Evolutionary conservation across 2,113 vertebrate genomes (phyloP), one percentile per base, ranked within the genome.

Genomic region (Lophura nycthemera): DNA sequence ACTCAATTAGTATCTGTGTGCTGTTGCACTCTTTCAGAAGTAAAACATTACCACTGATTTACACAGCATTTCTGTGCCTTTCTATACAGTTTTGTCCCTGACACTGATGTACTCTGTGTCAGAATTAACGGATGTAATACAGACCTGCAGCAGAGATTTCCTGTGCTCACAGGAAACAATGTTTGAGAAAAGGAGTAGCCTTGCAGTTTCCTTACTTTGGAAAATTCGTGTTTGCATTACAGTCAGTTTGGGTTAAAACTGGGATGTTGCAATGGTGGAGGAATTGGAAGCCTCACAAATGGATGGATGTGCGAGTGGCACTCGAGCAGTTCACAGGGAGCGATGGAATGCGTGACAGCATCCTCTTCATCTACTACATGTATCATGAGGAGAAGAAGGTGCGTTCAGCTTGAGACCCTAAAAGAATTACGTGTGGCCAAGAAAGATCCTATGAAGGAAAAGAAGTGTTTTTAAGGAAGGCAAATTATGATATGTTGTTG

Each of bases 191-290:
- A 67, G 71, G 71, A 18, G 10, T 19, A 36, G 9, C 43, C 1
- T 0, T 11, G 29, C n/a, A 5, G 25, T 64, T 70, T 22, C 40
- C 38, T 60, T 21, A 63, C 17, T 45, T n/a, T 60, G 86, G 67
- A 88, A 64, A 78, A 54, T 9, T 36, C 43, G 24, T 79, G 45
- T 29, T 32, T 59, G 64, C n/a, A 14, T 60, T 21, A n/a, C 89
- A 99, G 99, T 99, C 99, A 0, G 99, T 99, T 91, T 99, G 99
- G 99, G 98, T 99, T 90, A 99, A 99, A 97, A 99, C 99, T 4
- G 99, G 99, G 34, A 86, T 96, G 65, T 97, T 99, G 98, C 99
- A 99, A 89, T 99, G 99, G 99, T 99, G 99, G 99, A 98, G 98
- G 76, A 99, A 98, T 93, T 99, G 99, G 99, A 99, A 99, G 91